These are phyloP conservation scores for Apamea crenata DNA, from an alignment of 2,888 invertebrate genomes.

Conservation along the genomic window DNA sequence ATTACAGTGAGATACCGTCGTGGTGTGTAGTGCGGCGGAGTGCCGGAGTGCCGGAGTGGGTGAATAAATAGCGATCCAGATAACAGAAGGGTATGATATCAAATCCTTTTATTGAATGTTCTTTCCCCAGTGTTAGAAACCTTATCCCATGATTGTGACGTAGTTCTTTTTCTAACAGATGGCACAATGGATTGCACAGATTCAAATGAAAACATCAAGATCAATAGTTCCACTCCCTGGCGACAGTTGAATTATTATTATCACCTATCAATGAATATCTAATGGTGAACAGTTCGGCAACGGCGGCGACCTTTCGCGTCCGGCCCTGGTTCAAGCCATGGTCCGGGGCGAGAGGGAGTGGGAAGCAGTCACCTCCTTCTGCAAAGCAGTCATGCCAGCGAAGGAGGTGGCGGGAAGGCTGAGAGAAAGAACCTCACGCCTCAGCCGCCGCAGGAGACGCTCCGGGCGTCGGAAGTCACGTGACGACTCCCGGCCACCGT, in stretches of 20 bases:
- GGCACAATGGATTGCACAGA: not conserved
- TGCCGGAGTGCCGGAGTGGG: constrained; percentile 10
- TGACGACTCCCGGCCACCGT: too few relatives aligned
- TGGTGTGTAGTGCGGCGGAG: constrained; percentile 28
- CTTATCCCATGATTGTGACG: constrained; percentile 5
- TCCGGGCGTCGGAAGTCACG: too few relatives aligned
- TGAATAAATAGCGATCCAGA: constrained; percentile 42
- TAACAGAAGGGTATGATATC: constrained; percentile 52
- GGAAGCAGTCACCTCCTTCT: too few relatives aligned
- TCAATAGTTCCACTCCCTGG: not conserved
- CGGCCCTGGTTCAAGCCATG: too few relatives aligned
- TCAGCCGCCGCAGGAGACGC: too few relatives aligned
- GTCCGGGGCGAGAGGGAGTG: too few relatives aligned
- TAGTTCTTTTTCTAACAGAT: not conserved
- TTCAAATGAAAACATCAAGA: not conserved
- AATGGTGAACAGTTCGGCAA: not conserved
- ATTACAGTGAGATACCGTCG: constrained; percentile 47
- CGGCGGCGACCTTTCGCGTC: too few relatives aligned
- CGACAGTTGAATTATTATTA: not conserved
- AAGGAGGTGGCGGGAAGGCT: too few relatives aligned
- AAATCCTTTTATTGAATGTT: constrained; percentile 52
- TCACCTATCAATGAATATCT: not conserved
- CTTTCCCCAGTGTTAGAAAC: constrained; percentile 9
- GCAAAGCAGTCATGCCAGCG: too few relatives aligned
- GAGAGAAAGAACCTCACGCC: too few relatives aligned